Conservation (phyloP, 2,888 invertebrate genomes). For the Physocephala rufipes region DNA sequence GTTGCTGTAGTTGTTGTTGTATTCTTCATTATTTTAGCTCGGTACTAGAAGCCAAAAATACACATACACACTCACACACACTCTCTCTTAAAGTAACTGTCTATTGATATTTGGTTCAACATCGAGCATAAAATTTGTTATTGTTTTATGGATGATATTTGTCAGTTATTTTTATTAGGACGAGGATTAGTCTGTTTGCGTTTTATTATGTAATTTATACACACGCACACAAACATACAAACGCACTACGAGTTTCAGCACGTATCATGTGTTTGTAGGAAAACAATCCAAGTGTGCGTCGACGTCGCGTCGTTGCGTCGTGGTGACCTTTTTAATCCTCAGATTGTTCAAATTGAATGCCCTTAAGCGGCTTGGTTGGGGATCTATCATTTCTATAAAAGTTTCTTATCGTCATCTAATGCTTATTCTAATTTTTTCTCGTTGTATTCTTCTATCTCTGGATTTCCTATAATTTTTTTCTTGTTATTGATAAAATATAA, state of each 20-base stretch:
- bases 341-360: no score
- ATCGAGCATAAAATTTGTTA: constrained; percentile 32
- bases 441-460: not conserved
- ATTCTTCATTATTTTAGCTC: constrained; percentile 37
- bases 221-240: no score
- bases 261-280: no score
- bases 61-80: constrained; percentile 19
- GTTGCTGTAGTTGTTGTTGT: constrained; percentile 21
- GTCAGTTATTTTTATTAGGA: constrained; percentile 38
- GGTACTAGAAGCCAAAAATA: constrained; percentile 26
- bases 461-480: not conserved
- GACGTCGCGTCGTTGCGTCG: no score
- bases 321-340: no score
- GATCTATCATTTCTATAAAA: constrained; percentile 12
- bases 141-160: constrained; percentile 26
- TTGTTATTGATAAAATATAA: constrained; percentile 11
- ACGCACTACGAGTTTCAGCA: no score
- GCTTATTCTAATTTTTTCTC: not conserved
- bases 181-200: constrained; percentile 37
- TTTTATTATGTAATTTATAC: not conserved
- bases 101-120: constrained; percentile 44
- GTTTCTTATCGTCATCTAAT: not conserved
- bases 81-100: not conserved
- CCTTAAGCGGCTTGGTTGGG: not conserved
- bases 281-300: no score